Percentiles rank a stretch among this genome's conserved stretches.
These are phyloP conservation scores for Schrankia costaestrigalis DNA, from an alignment of 2,888 invertebrate genomes.

Conservation along the genomic window DNA sequence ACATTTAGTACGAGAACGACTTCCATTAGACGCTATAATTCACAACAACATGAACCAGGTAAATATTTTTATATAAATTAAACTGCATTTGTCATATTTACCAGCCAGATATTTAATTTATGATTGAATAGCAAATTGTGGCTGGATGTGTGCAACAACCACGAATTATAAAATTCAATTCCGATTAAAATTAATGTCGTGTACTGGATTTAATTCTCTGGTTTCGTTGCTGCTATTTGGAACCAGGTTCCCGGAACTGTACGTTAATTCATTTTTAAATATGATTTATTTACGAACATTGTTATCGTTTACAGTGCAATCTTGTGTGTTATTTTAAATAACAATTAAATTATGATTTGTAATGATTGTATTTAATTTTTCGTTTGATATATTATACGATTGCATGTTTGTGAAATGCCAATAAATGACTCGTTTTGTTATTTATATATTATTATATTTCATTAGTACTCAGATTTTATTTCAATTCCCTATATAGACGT, in stretches of 20 bases:
- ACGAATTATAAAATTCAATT: slow-evolving; percentile 33
- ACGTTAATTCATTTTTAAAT: slow-evolving; percentile 54
- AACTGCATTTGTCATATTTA: slow-evolving; percentile 11
- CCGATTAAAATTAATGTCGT: slow-evolving; percentile 40
- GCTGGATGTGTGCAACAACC: slow-evolving; percentile 19
- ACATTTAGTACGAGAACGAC: slow-evolving; percentile 88
- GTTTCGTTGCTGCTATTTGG: slow-evolving; percentile 58
- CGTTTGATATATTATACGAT: slow-evolving; percentile 19
- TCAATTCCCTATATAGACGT: slow-evolving; percentile 12
- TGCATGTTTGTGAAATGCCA: slow-evolving; percentile 29
- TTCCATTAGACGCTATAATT: slow-evolving; percentile 88
- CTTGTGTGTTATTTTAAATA: slow-evolving; percentile 15
- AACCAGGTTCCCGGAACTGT: slow-evolving; percentile 71
- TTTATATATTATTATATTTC: slow-evolving; percentile 13
- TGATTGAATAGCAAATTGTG: slow-evolving; percentile 21
- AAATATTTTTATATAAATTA: slow-evolving; percentile 31
- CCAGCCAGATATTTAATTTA: slow-evolving; percentile 25
- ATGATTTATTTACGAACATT: slow-evolving; percentile 32
- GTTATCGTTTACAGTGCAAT: slow-evolving; percentile 24
- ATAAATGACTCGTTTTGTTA: neutral
- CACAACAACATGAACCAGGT: slow-evolving; percentile 87
- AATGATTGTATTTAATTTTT: slow-evolving; percentile 13
- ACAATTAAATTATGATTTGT: slow-evolving; percentile 6
- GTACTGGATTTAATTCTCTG: slow-evolving; percentile 49
- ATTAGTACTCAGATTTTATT: slow-evolving; percentile 13